Conservation (phyloP, 2,113 vertebrate species). For the Trochalopteron elliotii region DNA sequence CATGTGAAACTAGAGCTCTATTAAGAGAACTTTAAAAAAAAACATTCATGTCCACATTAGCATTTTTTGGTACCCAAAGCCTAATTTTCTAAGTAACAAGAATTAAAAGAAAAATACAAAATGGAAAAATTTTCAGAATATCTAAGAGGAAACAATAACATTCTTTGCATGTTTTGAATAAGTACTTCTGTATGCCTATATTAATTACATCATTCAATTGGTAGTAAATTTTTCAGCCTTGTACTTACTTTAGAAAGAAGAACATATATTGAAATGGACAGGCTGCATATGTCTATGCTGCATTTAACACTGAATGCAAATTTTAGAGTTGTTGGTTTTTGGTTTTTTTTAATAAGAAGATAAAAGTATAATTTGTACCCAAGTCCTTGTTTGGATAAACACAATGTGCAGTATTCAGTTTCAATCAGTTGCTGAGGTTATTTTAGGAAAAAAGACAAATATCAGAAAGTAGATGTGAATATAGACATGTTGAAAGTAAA, state of each 20-base stretch:
- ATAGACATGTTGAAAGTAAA: not conserved
- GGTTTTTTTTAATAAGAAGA: not conserved
- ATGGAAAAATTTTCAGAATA: not conserved
- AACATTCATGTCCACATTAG: not conserved
- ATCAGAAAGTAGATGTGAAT: not conserved
- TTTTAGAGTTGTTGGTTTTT: not conserved
- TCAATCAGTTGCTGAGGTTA: not conserved
- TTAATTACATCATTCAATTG: not conserved
- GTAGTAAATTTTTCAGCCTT: not conserved
- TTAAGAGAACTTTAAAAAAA: not conserved
- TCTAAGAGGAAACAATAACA: not conserved
- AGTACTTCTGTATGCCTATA: not conserved
- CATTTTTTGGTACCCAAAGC: not conserved
- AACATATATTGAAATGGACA: not conserved
- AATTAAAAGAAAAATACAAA: not conserved
- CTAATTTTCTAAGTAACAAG: not conserved
- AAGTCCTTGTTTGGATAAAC: not conserved
- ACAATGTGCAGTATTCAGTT: not conserved
- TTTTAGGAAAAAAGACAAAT: not conserved
- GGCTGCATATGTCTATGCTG: not conserved
- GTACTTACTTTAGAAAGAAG: not conserved
- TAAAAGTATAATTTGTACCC: not conserved
- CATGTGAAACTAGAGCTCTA: not conserved
- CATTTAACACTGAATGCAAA: not conserved
- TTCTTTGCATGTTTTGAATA: not conserved